These are phyloP conservation scores for Arrhopalites spinosus DNA, from an alignment of 2,888 invertebrate species.

Conservation along the genomic window DNA sequence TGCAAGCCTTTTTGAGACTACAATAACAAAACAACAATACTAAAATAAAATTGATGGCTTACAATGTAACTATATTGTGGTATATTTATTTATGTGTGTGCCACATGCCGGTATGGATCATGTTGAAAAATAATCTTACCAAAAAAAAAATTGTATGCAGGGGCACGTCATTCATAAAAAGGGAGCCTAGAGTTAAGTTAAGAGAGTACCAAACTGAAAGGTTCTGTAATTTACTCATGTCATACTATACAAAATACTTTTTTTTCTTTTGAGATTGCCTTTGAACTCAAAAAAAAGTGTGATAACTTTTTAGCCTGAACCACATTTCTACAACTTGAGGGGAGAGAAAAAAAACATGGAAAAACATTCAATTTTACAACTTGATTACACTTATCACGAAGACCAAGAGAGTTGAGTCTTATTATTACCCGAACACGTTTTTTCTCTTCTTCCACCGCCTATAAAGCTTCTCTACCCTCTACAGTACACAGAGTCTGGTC, in stretches of 20 bases:
- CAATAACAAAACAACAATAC: no score
- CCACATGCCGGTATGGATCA: neutral
- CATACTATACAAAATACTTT: neutral
- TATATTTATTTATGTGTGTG: no score
- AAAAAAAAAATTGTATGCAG: neutral
- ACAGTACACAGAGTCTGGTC: neutral
- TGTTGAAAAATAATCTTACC: neutral
- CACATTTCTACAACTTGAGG: constrained; percentile 30
- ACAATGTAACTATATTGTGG: no score
- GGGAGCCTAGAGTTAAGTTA: neutral
- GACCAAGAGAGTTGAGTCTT: constrained; percentile 20
- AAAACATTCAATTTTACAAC: constrained; percentile 41
- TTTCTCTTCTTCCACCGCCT: neutral
- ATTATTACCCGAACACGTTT: constrained; percentile 32
- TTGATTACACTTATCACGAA: constrained; percentile 36
- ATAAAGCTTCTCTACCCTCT: neutral
- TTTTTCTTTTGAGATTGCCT: neutral
- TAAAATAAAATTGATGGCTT: no score
- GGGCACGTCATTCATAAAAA: constrained; percentile 17
- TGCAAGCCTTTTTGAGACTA: no score
- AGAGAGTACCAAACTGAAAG: neutral
- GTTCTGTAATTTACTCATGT: no score
- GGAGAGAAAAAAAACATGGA: constrained; percentile 31
- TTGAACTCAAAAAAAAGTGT: constrained; percentile 14
- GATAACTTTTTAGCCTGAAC: neutral